Evolutionary conservation across 2,797 vertebrate genomes (phyloP).

Genomic region (Synanceia verrucosa): DNA sequence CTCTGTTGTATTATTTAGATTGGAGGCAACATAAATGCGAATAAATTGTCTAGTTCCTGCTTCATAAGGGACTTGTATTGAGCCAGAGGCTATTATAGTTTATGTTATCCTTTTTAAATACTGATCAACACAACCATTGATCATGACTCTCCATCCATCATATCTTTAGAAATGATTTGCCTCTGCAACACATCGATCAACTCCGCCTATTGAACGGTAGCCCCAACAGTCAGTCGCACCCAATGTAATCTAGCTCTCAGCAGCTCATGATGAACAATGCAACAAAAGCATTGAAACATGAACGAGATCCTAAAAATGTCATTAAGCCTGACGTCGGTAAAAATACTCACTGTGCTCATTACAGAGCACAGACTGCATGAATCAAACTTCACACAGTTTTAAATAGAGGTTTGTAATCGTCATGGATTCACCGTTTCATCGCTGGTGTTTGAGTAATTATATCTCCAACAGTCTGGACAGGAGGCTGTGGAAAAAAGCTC

Average conservation of each 20-base stretch:
- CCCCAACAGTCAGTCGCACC: constrained; percentile 43
- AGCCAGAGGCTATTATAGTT: neutral
- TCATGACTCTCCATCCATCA: constrained; percentile 25
- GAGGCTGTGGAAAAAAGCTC: constrained; percentile 29
- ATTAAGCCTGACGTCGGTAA: constrained; percentile 33
- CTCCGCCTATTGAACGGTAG: constrained; percentile 30
- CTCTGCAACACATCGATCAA: constrained; percentile 56
- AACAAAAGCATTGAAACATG: constrained; percentile 48
- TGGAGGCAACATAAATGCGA: neutral
- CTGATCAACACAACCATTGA: constrained; percentile 36
- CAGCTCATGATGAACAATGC: constrained; percentile 46
- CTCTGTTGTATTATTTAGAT: neutral
- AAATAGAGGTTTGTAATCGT: constrained; percentile 31
- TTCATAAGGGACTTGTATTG: neutral
- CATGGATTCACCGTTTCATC: constrained; percentile 27
- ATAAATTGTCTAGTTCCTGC: neutral
- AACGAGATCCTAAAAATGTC: constrained; percentile 33
- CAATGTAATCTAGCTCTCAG: constrained; percentile 41
- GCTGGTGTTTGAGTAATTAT: constrained; percentile 44
- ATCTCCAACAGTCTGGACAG: constrained; percentile 41
- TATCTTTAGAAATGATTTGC: constrained; percentile 35
- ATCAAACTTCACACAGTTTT: constrained; percentile 29
- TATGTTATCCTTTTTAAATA: constrained; percentile 24
- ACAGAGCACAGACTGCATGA: neutral
- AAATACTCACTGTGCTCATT: constrained; percentile 18